Evolutionary conservation across 2,888 invertebrate genomes (phyloP), one percentile per base, ranked within the genome.

Genomic region (Stomorhina lunata): DNA sequence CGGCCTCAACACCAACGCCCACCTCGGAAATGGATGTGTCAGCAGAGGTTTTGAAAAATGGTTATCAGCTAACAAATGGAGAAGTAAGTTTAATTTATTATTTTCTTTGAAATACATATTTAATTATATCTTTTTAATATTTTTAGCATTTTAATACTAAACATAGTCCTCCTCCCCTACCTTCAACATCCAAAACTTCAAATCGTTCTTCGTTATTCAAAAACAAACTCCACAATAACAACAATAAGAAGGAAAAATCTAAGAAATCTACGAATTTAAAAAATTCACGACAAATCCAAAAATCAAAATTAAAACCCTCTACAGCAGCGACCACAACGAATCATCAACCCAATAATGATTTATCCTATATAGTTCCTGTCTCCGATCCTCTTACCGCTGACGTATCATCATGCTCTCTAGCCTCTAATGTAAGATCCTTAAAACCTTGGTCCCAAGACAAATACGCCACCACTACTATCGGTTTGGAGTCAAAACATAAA

Each of bases 291-390:
- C 45, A 63, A 43, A 45, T 65, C 9, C 32, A 66, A 43, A 65
- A 66, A 2, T 55, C 71, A 15, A 77, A 81, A 69, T 59, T 65
- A 53, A 61, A 48, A 27, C 22, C 72, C 22, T 25, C 59, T 22
- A 61, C 59, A 37, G 27, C 72, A 34, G 37, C 81, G 37, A 22
- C 45, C 4, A 48, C 79, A 72, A 55, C 72, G 55, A 71, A 81
- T 61, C 25, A 73, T 34, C 57, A 34, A 32, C 59, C 65, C 48
- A 22, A 68, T 68, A 85, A 84, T 81, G 84, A 86, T 75, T 84
- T 86, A 78, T 85, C 87, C 85, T 87, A 87, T 85, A 88, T 86
- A 88, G 89, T 89, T 89, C 89, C 89, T 89, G 87, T 87, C 87
- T 87, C 66, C 85, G 86, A 84, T 84, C 84, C 85, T 72, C 63